These are phyloP conservation scores for Eunapius fragilis DNA, from an alignment of 37 sponge, comb jelly and placozoan species.

Conservation along the genomic window DNA sequence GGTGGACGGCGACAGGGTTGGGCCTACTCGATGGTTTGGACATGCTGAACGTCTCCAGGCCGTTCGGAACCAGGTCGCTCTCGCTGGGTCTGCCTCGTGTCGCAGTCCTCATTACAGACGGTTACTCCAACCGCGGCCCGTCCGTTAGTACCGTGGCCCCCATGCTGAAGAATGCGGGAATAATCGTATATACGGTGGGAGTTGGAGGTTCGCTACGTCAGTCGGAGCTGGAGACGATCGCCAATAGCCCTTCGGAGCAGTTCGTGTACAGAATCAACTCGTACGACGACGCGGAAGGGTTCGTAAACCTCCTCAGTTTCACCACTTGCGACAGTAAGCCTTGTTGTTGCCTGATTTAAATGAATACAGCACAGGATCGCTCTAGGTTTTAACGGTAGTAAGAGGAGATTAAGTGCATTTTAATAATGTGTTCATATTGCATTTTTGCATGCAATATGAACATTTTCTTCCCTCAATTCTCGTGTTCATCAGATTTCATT, in stretches of 20 bases:
- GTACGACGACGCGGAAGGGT: conserved; percentile 66
- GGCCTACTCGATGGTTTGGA: conserved; percentile 8
- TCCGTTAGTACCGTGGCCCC: conserved; percentile 12
- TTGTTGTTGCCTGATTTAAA: too few species aligned
- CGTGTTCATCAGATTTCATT: too few species aligned
- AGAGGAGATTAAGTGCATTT: too few species aligned
- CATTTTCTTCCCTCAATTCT: too few species aligned
- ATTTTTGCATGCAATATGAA: too few species aligned
- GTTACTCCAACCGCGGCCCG: conserved; percentile 52
- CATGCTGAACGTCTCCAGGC: background rate
- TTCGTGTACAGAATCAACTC: conserved; percentile 68
- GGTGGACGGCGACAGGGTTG: conserved; percentile 30
- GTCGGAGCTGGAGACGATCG: conserved; percentile 61
- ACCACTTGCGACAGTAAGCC: conserved; percentile 81
- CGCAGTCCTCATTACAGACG: conserved; percentile 65
- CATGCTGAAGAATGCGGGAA: conserved; percentile 48
- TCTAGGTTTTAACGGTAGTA: too few species aligned
- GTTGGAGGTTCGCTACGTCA: conserved; percentile 50
- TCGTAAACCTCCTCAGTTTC: conserved; percentile 78
- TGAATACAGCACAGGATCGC: too few species aligned
- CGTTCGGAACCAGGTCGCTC: conserved; percentile 23
- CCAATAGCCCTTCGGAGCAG: conserved; percentile 70
- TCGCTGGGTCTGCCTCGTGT: conserved; percentile 42
- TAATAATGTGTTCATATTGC: too few species aligned
- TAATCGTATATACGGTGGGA: conserved; percentile 61